A percentile compares a stretch with the other conserved stretches of the same genome.
These are phyloP conservation scores for Trissolcus basalis DNA, from an alignment of 1,140 invertebrate species.

Conservation along the genomic window DNA sequence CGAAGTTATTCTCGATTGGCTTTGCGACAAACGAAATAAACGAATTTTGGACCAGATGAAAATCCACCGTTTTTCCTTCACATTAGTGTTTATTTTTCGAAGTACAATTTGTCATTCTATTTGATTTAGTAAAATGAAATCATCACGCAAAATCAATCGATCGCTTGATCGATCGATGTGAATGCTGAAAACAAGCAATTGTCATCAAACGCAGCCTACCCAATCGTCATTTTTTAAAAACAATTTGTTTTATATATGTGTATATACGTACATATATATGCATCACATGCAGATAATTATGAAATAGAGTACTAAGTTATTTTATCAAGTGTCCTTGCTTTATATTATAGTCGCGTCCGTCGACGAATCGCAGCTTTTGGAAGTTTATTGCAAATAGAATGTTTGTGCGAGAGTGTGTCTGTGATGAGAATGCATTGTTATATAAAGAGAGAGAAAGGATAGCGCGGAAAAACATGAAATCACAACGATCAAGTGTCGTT, in stretches of 20 bases:
- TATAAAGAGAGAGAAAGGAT: conserved; percentile 40
- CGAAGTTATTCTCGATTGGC: background rate
- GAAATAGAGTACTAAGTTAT: conserved; percentile 76
- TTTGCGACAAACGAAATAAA: too few relatives aligned
- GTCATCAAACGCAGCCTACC: too few relatives aligned
- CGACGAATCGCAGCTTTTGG: conserved; percentile 72
- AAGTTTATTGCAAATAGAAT: conserved; percentile 43
- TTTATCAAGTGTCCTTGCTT: conserved; percentile 77
- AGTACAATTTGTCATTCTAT: too few relatives aligned
- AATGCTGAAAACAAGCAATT: too few relatives aligned
- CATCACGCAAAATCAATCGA: too few relatives aligned
- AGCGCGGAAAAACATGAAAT: conserved; percentile 24
- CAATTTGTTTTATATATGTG: too few relatives aligned
- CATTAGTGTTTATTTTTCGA: conserved; percentile 43
- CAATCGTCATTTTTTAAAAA: too few relatives aligned
- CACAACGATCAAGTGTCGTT: conserved; percentile 20
- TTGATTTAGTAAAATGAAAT: too few relatives aligned
- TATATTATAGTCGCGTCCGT: conserved; percentile 75
- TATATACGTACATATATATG: conserved; percentile 29
- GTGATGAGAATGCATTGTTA: conserved; percentile 54
- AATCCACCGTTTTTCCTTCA: conserved; percentile 52
- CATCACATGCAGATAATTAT: too few relatives aligned
- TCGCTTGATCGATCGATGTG: too few relatives aligned
- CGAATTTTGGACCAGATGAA: conserved; percentile 21
- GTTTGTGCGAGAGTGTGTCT: conserved; percentile 33